Evolutionary conservation across 2,888 invertebrate genomes (phyloP), one percentile per base, ranked within the genome.

Genomic region (Theodoxus fluviatilis): DNA sequence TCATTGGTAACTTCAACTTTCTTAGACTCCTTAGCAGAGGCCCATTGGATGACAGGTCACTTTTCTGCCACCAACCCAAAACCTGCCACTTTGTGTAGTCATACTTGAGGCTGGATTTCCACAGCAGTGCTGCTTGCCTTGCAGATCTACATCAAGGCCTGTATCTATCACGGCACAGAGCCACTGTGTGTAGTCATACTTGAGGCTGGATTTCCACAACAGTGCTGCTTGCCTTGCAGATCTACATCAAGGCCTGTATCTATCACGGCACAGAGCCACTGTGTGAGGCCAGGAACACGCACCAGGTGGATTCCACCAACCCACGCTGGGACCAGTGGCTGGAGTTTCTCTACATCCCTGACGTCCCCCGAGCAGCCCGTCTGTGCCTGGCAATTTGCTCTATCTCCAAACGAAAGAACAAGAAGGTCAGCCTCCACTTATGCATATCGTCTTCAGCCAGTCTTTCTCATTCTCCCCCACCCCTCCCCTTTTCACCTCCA

Each of bases 301-400:
- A 84, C 33, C 84, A 85, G 73, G 89, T 89, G 55, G 86, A 87
- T 33, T 88, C 87, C 47, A 83, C 84, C 12, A 89, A 87, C 75
- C 89, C 90, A 0, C 85, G 89, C 64, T 90, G 90, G 90, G 87
- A 88, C 71, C 88, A 90, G 77, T 87, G 87, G 85, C 75, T 90
- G 35, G 87, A 89, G 57, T 90, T 90, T 79, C 77, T 91, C 15
- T 86, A 86, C 74, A 83, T 90, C 66, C 88, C 88, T 2, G 90
- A 91, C 79, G 83, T 91, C 72, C 91, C 91, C 1, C 86, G 89
- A 35, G 88, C 88, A 73, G 90, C 90, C 12, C 84, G 89, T 49
- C 84, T 91, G 22, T 90, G 90, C 76, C 82, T 91, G 57, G 88
- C 90, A 2, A 86, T 91, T 7, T 89, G 90, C 75, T 88, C 88